These are phyloP conservation scores for Diarsia mendica DNA, from an alignment of 2,888 invertebrate species.

Conservation along the genomic window DNA sequence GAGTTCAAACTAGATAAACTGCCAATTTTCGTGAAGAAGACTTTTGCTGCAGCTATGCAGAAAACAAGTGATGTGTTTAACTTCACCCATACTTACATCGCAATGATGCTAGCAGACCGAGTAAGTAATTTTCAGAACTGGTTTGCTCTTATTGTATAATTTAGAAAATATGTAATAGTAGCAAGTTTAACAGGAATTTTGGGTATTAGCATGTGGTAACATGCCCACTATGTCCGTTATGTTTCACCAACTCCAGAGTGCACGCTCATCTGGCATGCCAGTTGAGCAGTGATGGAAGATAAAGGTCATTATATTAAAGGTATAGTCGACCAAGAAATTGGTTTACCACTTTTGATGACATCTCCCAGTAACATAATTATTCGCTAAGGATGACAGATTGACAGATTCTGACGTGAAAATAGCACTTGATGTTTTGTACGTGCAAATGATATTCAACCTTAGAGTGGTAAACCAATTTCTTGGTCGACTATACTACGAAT, in stretches of 20 bases:
- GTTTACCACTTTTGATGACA: too few species aligned
- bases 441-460: too few species aligned
- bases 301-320: too few species aligned
- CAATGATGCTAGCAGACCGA: slow-evolving; percentile 70
- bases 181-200: neutral
- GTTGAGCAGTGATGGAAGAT: too few species aligned
- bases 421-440: too few species aligned
- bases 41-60: slow-evolving; percentile 70
- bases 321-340: too few species aligned
- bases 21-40: slow-evolving; percentile 70
- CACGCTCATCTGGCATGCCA: neutral
- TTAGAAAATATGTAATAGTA: neutral
- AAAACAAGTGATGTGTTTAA: slow-evolving; percentile 72
- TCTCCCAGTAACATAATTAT: too few species aligned
- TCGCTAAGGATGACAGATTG: too few species aligned
- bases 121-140: slow-evolving; percentile 62
- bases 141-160: neutral
- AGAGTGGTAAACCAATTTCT: too few species aligned
- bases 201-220: neutral
- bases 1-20: slow-evolving; percentile 69
- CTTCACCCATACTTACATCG: slow-evolving; percentile 73
- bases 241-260: neutral
- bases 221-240: neutral
- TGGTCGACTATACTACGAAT: too few species aligned
- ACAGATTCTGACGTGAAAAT: too few species aligned